Evolutionary conservation across 37 sponge, comb jelly and placozoan genomes (phyloP), one percentile per base, ranked within the genome.

Genomic region (Bolinopsis microptera): DNA sequence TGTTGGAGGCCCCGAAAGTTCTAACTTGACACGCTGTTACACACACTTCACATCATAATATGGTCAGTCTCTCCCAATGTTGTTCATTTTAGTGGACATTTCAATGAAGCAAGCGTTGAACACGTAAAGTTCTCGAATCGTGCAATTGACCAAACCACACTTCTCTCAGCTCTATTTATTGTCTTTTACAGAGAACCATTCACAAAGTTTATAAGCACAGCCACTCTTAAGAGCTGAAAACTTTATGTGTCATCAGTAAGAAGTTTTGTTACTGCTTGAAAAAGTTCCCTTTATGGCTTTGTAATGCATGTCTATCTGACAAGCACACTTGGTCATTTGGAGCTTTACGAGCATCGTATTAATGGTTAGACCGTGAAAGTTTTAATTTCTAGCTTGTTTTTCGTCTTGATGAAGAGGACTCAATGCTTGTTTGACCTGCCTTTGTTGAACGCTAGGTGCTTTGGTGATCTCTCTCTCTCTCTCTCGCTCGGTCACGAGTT

Each of bases 131-230:
- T 48, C 61, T 48, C 61, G 13, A 48, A 48, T 48, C 5, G 61
- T 18, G 61, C 61, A 48, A 48, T 48, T 48, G 61, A 48, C 61
- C 61, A 48, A 48, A 95, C 95, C 94, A 95, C 35, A 32, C 90
- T 94, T 21, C 83, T 69, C 23, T 94, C 96, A 8, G 70, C 41
- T 27, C 96, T 96, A 93, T 94, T 95, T 27, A 94, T 94, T 69
- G 93, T 94, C 83, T 93, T 93, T 26, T 95, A 92, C 69, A 96
- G 92, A 2, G 93, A 3, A 21, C 94, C 95, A 1, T 93, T 93
- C 25, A 76, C 83, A 39, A 96, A 92, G 18, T 93, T 94, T 31
- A 95, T 93, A 68, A 94, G 31, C 31, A 95, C 93, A 26, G 96
- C 95, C 36, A 95, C 95, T 36, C 75, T 94, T 18, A 48, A 48